Conservation (phyloP, 2,888 invertebrate species). For the Drosophila austrosaltans region DNA sequence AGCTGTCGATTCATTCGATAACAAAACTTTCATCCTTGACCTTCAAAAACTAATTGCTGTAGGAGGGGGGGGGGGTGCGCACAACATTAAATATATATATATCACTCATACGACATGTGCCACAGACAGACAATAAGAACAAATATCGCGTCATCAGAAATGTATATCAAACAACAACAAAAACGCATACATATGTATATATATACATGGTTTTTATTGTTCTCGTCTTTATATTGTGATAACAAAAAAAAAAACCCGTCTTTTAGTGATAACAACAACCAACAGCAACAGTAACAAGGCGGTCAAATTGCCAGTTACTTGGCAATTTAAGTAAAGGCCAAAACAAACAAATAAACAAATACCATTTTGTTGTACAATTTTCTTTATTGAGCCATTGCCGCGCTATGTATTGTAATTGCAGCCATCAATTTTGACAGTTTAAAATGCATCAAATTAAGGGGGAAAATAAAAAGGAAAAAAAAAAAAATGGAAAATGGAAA, state of each 20-base stretch:
- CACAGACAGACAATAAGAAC: conserved; percentile 10
- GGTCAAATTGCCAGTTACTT: conserved; percentile 27
- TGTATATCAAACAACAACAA: neutral
- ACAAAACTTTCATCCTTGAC: conserved; percentile 5
- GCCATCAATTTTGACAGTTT: conserved; percentile 33
- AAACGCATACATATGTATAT: neutral
- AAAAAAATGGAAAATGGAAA: conserved; percentile 37
- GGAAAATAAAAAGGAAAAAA: conserved; percentile 36
- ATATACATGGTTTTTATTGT: conserved; percentile 3
- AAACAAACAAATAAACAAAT: conserved; percentile 14
- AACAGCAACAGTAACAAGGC: neutral
- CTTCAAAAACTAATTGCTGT: conserved; percentile 7
- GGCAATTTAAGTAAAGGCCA: conserved; percentile 20
- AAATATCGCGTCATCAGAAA: conserved; percentile 6
- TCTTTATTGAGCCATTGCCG: conserved; percentile 35
- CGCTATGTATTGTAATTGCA: conserved; percentile 20
- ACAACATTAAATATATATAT: neutral
- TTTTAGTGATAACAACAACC: conserved; percentile 31
- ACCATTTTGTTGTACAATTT: neutral
- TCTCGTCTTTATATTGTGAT: conserved; percentile 33
- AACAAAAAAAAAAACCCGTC: conserved; percentile 21
- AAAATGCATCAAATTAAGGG: neutral
- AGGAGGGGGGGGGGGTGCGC: neutral
- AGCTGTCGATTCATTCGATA: no score
- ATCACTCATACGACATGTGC: conserved; percentile 11